These are phyloP conservation scores for Columbina picui DNA, from an alignment of 2,113 vertebrate species.

Conservation along the genomic window DNA sequence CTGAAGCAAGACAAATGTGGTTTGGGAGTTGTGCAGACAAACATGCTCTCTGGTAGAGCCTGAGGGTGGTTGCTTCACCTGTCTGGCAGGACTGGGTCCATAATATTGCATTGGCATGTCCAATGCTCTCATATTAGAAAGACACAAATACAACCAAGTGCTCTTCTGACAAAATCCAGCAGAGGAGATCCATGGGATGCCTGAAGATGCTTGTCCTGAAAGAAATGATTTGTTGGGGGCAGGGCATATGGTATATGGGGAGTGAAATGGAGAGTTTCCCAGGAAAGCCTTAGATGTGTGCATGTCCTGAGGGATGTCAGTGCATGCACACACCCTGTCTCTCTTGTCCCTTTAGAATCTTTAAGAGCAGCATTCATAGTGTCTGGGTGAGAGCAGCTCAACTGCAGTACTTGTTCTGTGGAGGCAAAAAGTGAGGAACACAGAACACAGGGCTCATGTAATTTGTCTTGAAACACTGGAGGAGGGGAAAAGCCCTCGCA, in stretches of 20 bases:
- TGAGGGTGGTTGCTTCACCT: background rate
- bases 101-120: background rate
- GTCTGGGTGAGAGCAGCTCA: background rate
- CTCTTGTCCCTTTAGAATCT: background rate
- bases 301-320: background rate
- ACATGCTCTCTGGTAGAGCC: background rate
- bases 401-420: background rate
- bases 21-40: background rate
- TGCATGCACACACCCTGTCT: background rate
- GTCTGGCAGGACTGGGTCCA: background rate
- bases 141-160: background rate
- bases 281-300: background rate
- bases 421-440: background rate
- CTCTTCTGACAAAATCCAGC: background rate
- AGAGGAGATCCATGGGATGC: background rate
- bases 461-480: background rate
- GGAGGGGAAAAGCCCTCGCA: background rate
- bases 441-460: background rate
- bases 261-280: background rate
- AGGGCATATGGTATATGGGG: no score
- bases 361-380: background rate
- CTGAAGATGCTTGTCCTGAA: background rate
- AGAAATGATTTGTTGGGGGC: background rate
- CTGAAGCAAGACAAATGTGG: background rate
- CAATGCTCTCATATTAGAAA: background rate